Percentiles rank a stretch among this genome's conserved stretches.
Evolutionary conservation across 35 echinoderm and acorn worm genomes (phyloP).

Genomic region (Heliocidaris tuberculata): DNA sequence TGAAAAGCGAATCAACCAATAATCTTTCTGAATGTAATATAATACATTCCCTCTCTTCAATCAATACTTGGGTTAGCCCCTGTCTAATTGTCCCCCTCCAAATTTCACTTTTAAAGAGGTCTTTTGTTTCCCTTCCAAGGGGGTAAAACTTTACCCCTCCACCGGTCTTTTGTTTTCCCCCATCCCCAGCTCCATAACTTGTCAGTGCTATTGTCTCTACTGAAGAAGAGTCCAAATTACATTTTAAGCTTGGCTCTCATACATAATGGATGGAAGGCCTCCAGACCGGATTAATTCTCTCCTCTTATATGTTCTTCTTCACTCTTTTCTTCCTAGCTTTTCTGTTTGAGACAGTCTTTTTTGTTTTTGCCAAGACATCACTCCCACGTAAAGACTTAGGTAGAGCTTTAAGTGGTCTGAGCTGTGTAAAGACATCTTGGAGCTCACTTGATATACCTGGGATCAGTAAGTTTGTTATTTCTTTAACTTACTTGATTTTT

Average conservation of each 20-base stretch:
- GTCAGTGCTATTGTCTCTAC: slow-evolving; percentile 31
- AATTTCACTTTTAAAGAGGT: neutral
- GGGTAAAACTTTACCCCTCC: neutral
- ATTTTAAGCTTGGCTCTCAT: slow-evolving; percentile 30
- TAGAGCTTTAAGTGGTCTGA: slow-evolving; percentile 22
- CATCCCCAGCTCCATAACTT: neutral
- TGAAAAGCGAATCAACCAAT: neutral
- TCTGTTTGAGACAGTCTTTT: slow-evolving; percentile 14
- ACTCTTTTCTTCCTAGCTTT: slow-evolving; percentile 17
- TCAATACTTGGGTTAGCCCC: neutral
- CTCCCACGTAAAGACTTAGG: slow-evolving; percentile 28
- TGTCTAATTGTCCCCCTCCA: neutral
- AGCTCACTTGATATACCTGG: slow-evolving; percentile 27
- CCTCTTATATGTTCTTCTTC: neutral
- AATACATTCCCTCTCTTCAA: neutral
- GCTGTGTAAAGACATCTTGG: neutral
- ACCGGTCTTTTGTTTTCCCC: slow-evolving; percentile 10
- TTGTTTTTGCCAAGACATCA: slow-evolving; percentile 9
- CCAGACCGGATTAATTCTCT: slow-evolving; percentile 15
- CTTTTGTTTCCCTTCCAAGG: slow-evolving; percentile 9
- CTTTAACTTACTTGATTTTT: neutral
- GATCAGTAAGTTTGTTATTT: slow-evolving; percentile 5
- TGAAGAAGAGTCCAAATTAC: slow-evolving; percentile 40
- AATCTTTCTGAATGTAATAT: neutral
- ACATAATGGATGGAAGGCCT: slow-evolving; percentile 36